Evolutionary conservation across 2,113 vertebrate species (phyloP).

Genomic region (Chrysemys picta): DNA sequence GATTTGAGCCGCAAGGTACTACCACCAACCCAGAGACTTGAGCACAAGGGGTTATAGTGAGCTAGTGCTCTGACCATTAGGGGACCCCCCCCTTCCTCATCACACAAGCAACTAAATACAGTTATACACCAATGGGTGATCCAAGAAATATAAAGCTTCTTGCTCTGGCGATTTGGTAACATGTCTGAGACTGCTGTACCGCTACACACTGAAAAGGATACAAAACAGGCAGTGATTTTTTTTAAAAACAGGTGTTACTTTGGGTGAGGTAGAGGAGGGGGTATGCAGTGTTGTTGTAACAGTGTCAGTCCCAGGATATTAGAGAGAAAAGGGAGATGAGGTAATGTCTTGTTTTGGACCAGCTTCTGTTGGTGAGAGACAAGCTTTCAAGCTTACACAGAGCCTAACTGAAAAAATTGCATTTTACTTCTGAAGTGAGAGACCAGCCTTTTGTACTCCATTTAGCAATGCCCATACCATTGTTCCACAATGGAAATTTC

Average conservation of each 20-base stretch:
- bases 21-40: background rate
- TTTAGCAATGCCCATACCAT: background rate
- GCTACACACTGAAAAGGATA: constrained; percentile 27
- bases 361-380: background rate
- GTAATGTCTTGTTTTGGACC: background rate
- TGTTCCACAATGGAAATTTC: background rate
- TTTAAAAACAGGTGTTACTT: background rate
- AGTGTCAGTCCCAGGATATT: background rate
- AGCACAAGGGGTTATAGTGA: background rate
- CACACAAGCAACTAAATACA: constrained; percentile 3
- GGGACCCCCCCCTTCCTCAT: background rate
- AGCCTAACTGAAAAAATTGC: constrained; percentile 29
- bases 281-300: background rate
- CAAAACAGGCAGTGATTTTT: constrained; percentile 46
- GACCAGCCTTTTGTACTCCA: constrained; percentile 33
- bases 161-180: background rate
- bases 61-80: background rate
- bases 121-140: constrained; percentile 21
- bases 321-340: background rate
- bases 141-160: background rate
- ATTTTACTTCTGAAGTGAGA: constrained; percentile 34
- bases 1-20: background rate
- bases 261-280: background rate
- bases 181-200: background rate
- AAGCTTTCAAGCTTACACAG: background rate